phyloP scores from a whole-genome alignment of 2,888 invertebrate genomes.

The Conistra vaccinii region DNA sequence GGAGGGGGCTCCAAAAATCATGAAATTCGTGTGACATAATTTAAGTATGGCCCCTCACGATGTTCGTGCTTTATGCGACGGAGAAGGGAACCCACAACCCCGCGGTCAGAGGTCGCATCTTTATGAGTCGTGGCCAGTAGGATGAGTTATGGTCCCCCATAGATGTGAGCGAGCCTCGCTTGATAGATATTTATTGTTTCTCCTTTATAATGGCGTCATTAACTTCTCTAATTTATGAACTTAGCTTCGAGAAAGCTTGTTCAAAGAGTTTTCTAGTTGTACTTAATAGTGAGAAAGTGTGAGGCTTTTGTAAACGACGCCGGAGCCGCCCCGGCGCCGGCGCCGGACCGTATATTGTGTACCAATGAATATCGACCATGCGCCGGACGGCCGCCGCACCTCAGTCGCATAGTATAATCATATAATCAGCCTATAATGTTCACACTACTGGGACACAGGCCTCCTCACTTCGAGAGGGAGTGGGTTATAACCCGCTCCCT shows the following conservation, averaged over 20 bases:
- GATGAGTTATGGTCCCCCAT: constrained; percentile 64
- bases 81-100: constrained; percentile 66
- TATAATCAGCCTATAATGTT: no score
- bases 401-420: no score
- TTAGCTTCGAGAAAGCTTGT: constrained; percentile 38
- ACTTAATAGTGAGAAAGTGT: constrained; percentile 28
- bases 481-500: no score
- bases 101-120: constrained; percentile 73
- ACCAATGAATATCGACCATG: no score
- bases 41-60: constrained; percentile 7
- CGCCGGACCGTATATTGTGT: no score
- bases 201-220: constrained; percentile 54
- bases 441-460: no score
- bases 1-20: neutral
- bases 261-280: constrained; percentile 17
- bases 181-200: constrained; percentile 61
- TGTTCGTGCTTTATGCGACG: constrained; percentile 69
- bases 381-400: no score
- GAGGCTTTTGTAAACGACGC: no score
- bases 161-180: constrained; percentile 36
- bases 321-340: no score
- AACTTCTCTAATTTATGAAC: constrained; percentile 50
- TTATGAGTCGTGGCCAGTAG: constrained; percentile 71
- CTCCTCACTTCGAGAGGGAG: no score
- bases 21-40: neutral